Evolutionary conservation across 2,888 invertebrate genomes (phyloP).

Genomic region (Dendrolimus pini): DNA sequence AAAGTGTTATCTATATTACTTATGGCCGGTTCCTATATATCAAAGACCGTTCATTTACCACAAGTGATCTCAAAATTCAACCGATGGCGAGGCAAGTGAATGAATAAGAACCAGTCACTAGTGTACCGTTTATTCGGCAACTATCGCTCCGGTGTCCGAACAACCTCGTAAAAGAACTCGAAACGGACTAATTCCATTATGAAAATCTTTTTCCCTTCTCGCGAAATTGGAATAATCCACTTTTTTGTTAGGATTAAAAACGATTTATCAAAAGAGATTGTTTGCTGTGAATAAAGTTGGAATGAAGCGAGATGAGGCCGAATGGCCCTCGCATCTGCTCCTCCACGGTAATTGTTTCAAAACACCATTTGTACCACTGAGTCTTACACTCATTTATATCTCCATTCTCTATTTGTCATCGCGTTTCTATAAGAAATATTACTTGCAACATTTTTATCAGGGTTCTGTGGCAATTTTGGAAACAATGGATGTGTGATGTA

Average conservation of each 20-base stretch:
- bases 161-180: slow-evolving; percentile 1
- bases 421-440: no score
- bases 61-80: no score
- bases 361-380: background rate
- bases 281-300: slow-evolving; percentile 27
- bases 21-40: no score
- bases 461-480: no score
- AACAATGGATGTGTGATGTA: no score
- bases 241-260: slow-evolving; percentile 36
- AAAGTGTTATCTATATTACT: no score
- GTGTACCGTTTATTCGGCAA: no score
- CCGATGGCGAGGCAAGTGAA: no score
- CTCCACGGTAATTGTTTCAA: background rate
- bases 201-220: slow-evolving; percentile 24
- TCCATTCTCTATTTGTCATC: no score
- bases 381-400: background rate
- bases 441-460: no score
- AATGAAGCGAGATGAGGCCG: slow-evolving; percentile 18
- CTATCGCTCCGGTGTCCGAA: background rate
- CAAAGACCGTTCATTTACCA: no score
- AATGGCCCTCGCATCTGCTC: slow-evolving; percentile 25
- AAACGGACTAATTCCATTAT: slow-evolving; percentile 33
- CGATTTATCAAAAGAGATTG: slow-evolving; percentile 34
- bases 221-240: slow-evolving; percentile 25
- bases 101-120: no score